Evolutionary conservation across 2,888 invertebrate species (phyloP).

Genomic region (Eilema caniola): DNA sequence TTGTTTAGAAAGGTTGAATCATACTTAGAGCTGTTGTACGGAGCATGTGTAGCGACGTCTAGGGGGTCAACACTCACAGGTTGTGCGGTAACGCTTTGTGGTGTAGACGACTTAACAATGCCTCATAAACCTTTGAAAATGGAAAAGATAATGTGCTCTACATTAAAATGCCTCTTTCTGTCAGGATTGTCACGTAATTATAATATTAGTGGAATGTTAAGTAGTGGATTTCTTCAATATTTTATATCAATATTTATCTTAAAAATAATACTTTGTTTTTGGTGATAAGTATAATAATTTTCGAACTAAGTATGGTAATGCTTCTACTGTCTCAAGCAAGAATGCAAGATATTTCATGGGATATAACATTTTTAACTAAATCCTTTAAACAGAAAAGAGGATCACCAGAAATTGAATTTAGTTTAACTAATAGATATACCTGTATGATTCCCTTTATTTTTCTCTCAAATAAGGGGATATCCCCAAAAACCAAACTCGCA

Average conservation of each 20-base stretch:
- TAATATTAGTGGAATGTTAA: conserved; percentile 37
- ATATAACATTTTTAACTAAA: background rate
- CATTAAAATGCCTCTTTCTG: conserved; percentile 65
- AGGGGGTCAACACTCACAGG: conserved; percentile 74
- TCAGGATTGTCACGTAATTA: conserved; percentile 42
- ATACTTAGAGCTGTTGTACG: conserved; percentile 59
- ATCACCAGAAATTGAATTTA: background rate
- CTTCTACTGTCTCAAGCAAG: background rate
- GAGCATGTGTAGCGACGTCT: conserved; percentile 60
- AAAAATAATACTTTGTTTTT: background rate
- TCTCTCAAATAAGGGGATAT: background rate
- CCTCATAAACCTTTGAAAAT: conserved; percentile 63
- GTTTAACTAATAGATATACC: background rate
- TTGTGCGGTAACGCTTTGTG: conserved; percentile 69
- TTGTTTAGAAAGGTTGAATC: conserved; percentile 70
- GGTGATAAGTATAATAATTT: background rate
- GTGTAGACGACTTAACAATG: conserved; percentile 74
- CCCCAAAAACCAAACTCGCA: conserved; percentile 13
- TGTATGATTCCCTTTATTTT: background rate
- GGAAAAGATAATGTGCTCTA: conserved; percentile 69
- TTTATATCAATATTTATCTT: background rate
- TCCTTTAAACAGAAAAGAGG: too few relatives aligned
- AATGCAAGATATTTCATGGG: background rate
- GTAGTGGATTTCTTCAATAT: conserved; percentile 11
- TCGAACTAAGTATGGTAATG: background rate